Conservation (phyloP, 2,113 vertebrate species). For the Ophthalmolycus amberensis region DNA sequence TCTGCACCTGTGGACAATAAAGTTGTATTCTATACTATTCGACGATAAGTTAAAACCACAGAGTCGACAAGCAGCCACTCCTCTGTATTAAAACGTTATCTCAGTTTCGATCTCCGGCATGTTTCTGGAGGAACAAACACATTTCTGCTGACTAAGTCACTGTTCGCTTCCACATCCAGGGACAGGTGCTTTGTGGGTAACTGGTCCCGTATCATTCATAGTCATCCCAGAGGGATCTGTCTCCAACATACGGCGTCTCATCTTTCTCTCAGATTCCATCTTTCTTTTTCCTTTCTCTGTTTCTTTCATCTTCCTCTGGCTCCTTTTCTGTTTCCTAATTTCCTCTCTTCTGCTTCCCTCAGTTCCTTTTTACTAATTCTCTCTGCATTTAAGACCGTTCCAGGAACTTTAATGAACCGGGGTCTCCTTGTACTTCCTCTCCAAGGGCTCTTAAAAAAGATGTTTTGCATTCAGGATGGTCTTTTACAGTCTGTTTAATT, state of each 20-base stretch:
- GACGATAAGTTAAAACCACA: no score
- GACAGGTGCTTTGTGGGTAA: constrained; percentile 18
- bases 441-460: neutral
- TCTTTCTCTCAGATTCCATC: no score
- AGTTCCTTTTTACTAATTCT: neutral
- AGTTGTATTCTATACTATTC: no score
- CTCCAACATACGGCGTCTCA: constrained; percentile 14
- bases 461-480: neutral
- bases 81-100: neutral
- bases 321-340: neutral
- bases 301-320: neutral
- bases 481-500: neutral
- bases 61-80: neutral
- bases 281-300: neutral
- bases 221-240: neutral
- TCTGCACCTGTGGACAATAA: no score
- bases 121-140: neutral
- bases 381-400: constrained; percentile 16
- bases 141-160: neutral
- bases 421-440: neutral
- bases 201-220: constrained; percentile 3
- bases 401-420: constrained; percentile 19
- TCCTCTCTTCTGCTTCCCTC: neutral
- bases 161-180: neutral
- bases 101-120: neutral